Conservation (phyloP, 2,797 vertebrate species). For the Pangasius sanitwongsei region DNA sequence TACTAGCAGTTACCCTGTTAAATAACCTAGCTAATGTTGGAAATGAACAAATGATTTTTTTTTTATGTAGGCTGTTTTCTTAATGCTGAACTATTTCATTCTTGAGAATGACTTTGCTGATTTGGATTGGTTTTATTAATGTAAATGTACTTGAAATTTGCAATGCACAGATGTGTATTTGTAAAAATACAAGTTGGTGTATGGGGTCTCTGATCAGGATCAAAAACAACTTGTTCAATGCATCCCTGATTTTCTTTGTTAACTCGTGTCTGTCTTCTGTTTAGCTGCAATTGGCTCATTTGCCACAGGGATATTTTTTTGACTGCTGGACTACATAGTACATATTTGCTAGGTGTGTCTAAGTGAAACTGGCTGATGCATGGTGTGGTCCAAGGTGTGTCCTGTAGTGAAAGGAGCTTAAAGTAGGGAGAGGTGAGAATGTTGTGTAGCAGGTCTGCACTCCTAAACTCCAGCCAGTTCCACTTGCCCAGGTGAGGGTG, state of each 20-base stretch:
- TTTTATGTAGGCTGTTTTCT: background rate
- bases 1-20: background rate
- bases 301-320: background rate
- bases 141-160: background rate
- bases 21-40: background rate
- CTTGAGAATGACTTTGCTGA: background rate
- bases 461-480: slow-evolving; percentile 21
- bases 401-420: slow-evolving; percentile 13
- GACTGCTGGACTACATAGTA: background rate
- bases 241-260: background rate
- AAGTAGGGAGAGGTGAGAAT: slow-evolving; percentile 49
- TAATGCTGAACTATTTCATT: background rate
- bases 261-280: background rate
- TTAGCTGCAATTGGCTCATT: background rate
- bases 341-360: slow-evolving; percentile 26
- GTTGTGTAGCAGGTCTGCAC: slow-evolving; percentile 35
- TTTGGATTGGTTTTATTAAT: background rate
- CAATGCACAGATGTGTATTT: background rate
- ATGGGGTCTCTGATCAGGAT: background rate
- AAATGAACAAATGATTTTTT: background rate
- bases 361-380: slow-evolving; percentile 27
- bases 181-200: background rate
- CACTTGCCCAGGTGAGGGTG: background rate
- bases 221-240: background rate
- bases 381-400: slow-evolving; percentile 43